A percentile compares a stretch with the other conserved stretches of the same genome.
Conservation (phyloP, 92 coral and sea anemone genomes). For the Meandrina meandrites region DNA sequence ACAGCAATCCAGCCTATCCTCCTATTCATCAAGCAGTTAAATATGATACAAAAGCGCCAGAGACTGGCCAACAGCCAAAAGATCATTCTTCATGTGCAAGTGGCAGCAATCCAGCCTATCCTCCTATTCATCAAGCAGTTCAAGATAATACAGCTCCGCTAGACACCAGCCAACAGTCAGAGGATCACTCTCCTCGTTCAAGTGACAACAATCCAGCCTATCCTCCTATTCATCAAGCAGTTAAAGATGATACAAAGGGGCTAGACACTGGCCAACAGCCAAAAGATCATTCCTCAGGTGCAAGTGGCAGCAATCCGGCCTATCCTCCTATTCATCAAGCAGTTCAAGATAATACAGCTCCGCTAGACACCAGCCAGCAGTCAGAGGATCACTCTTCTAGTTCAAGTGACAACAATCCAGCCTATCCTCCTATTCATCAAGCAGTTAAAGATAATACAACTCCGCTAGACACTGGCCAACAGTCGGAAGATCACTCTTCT, state of each 20-base stretch:
- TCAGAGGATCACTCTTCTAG: not conserved
- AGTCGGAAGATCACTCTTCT: not conserved
- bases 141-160: not conserved
- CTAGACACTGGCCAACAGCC: not conserved
- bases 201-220: not conserved
- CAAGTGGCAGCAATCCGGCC: not conserved
- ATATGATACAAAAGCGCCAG: not conserved
- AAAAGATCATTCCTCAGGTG: not conserved
- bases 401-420: not conserved
- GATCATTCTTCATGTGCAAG: not conserved
- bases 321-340: slow-evolving; percentile 3
- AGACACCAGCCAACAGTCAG: not conserved
- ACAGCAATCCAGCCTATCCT: slow-evolving; percentile 5
- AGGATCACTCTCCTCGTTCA: not conserved
- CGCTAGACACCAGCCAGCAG: slow-evolving; percentile 17
- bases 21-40: not conserved
- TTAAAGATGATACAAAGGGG: not conserved
- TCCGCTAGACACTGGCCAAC: not conserved
- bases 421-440: slow-evolving; percentile 11
- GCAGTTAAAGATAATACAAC: slow-evolving; percentile 2
- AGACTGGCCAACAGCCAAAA: not conserved
- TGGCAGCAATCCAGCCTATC: slow-evolving; percentile 14
- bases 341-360: not conserved
- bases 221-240: slow-evolving; percentile 5
- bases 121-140: slow-evolving; percentile 9